Conservation (phyloP, 1,140 invertebrate species). For the Odontomachus brunneus region DNA sequence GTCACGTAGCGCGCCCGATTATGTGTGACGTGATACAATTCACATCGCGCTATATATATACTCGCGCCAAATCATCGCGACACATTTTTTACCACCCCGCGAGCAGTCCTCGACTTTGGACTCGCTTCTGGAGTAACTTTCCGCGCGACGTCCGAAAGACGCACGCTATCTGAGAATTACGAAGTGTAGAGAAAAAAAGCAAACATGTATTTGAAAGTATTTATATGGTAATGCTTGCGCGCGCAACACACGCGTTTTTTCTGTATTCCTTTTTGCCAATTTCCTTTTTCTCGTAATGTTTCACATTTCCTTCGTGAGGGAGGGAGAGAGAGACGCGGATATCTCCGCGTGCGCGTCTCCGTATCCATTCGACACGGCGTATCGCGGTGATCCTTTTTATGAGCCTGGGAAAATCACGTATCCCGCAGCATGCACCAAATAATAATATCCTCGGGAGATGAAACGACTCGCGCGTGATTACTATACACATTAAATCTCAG, state of each 20-base stretch:
- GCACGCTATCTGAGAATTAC: background rate
- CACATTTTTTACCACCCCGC: background rate
- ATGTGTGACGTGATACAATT: conserved; percentile 63
- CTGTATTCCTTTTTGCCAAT: no score
- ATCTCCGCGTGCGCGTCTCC: no score
- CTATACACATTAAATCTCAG: background rate
- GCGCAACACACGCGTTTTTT: background rate
- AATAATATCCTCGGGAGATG: conserved; percentile 7
- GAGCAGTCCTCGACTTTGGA: conserved; percentile 39
- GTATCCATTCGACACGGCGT: no score
- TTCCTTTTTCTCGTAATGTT: background rate
- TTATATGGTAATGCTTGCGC: no score
- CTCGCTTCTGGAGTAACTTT: background rate
- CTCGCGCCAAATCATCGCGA: conserved; percentile 23
- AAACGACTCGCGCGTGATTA: background rate
- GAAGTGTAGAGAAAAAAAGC: background rate
- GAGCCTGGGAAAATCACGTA: background rate
- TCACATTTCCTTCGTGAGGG: no score
- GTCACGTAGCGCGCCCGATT: conserved; percentile 1
- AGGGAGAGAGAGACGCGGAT: no score
- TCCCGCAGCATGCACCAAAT: background rate
- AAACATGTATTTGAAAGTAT: background rate
- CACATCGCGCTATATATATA: no score
- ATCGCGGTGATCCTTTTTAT: background rate
- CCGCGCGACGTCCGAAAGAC: background rate